Percentiles rank a stretch among this genome's conserved stretches.
Conservation (phyloP, 2,113 vertebrate genomes). For the Nycticorax nycticorax region DNA sequence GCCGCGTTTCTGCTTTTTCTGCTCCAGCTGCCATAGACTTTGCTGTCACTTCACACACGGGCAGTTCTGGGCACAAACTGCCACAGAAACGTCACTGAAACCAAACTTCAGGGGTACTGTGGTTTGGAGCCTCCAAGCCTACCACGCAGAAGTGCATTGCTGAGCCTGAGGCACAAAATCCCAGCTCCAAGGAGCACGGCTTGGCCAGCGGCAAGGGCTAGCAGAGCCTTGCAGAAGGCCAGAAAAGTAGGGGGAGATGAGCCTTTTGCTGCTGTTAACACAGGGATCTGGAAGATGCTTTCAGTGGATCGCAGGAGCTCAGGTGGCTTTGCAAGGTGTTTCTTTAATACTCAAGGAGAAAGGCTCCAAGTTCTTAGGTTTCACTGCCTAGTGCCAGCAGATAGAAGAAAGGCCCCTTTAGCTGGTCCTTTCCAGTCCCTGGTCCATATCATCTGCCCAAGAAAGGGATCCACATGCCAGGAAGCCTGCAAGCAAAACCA, state of each 20-base stretch:
- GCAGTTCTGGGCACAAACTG: conserved; percentile 1
- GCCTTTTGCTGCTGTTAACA: neutral
- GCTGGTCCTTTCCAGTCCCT: neutral
- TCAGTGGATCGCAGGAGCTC: neutral
- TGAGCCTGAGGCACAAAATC: neutral
- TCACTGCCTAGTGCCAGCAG: neutral
- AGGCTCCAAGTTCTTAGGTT: neutral
- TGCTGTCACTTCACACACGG: conserved; percentile 26
- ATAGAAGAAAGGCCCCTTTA: neutral
- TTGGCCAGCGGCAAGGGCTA: neutral
- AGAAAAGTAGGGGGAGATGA: rapidly evolving
- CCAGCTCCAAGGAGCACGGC: neutral
- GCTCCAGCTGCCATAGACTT: neutral
- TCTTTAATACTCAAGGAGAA: neutral
- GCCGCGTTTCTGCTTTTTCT: neutral
- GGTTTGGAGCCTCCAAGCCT: neutral
- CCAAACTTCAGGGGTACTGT: neutral
- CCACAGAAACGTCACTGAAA: neutral
- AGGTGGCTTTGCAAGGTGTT: neutral
- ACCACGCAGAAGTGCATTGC: neutral
- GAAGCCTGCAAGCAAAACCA: neutral
- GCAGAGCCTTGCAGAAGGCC: neutral
- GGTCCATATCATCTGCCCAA: neutral
- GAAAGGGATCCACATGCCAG: neutral
- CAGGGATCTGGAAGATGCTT: neutral